A percentile compares a stretch with the other conserved stretches of the same genome.
Conservation (phyloP, 92 coral and sea anemone genomes). For the Galaxea fascicularis region DNA sequence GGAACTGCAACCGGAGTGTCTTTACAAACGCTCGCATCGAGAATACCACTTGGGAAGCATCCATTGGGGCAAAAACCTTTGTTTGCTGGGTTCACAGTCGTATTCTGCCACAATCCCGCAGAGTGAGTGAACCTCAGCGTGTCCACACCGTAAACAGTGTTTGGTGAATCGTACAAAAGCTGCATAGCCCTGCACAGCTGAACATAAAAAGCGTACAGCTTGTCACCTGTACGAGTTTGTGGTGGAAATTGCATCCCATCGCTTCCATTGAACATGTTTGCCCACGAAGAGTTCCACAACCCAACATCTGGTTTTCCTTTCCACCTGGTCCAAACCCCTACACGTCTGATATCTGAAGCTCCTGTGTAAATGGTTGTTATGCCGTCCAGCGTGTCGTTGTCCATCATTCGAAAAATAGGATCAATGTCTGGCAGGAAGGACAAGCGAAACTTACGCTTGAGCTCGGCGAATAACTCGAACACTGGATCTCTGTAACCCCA, state of each 20-base stretch:
- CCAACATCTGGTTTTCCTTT: slow-evolving; percentile 66
- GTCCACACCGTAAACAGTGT: slow-evolving; percentile 56
- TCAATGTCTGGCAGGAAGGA: slow-evolving; percentile 74
- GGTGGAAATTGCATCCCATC: slow-evolving; percentile 94
- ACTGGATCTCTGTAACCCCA: slow-evolving; percentile 90
- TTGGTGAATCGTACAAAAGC: slow-evolving; percentile 59
- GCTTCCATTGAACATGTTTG: slow-evolving; percentile 94
- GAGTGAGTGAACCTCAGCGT: slow-evolving; percentile 79
- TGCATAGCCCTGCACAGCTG: slow-evolving; percentile 85
- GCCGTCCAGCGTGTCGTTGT: slow-evolving; percentile 81
- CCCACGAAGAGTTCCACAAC: slow-evolving; percentile 78
- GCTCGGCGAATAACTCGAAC: slow-evolving; percentile 57
- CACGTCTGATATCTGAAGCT: slow-evolving; percentile 47
- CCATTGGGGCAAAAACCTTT: slow-evolving; percentile 80
- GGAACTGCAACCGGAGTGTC: slow-evolving; percentile 54
- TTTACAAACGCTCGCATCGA: slow-evolving; percentile 76
- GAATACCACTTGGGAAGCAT: slow-evolving; percentile 84
- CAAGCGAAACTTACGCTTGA: slow-evolving; percentile 52
- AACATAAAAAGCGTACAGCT: slow-evolving; percentile 71
- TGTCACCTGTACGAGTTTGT: slow-evolving; percentile 39
- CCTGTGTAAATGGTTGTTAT: slow-evolving; percentile 76
- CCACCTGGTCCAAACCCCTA: slow-evolving; percentile 77
- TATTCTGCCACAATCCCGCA: slow-evolving; percentile 70
- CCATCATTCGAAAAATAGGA: slow-evolving; percentile 72
- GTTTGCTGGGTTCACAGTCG: slow-evolving; percentile 69